Conservation (phyloP, 1,140 invertebrate species). For the Drosophila miranda region DNA sequence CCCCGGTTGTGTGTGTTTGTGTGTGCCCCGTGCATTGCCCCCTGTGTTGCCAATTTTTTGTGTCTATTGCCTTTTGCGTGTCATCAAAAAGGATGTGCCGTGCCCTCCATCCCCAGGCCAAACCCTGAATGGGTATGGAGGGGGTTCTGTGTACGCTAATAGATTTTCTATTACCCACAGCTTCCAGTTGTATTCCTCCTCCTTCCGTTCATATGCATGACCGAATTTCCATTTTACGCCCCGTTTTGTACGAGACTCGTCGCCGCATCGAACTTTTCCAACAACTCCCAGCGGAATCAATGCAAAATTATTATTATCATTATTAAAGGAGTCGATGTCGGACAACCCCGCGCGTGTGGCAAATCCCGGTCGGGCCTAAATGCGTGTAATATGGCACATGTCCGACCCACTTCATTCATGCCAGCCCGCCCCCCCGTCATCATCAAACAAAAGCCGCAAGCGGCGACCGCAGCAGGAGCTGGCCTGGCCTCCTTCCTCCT, state of each 20-base stretch:
- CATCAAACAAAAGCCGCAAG: slow-evolving; percentile 40
- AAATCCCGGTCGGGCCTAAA: slow-evolving; percentile 49
- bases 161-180: slow-evolving; percentile 70
- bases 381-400: slow-evolving; percentile 70
- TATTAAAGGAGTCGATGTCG: slow-evolving; percentile 71
- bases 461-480: slow-evolving; percentile 44
- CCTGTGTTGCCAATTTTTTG: slow-evolving; percentile 4
- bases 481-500: slow-evolving; percentile 20
- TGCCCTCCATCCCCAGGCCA: not conserved
- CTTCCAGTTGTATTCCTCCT: slow-evolving; percentile 1
- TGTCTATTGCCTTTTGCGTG: not conserved
- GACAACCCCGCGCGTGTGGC: slow-evolving; percentile 21
- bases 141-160: slow-evolving; percentile 60
- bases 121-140: not conserved
- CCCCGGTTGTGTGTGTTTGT: not conserved
- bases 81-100: slow-evolving; percentile 18
- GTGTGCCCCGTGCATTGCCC: slow-evolving; percentile 7
- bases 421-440: slow-evolving; percentile 4
- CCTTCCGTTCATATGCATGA: slow-evolving; percentile 60
- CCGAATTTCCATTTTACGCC: slow-evolving; percentile 75
- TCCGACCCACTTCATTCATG: slow-evolving; percentile 23
- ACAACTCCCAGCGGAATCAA: slow-evolving; percentile 65
- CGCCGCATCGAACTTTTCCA: slow-evolving; percentile 4
- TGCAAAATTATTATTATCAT: slow-evolving; percentile 69
- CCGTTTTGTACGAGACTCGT: slow-evolving; percentile 28